phyloP scores from a whole-genome alignment of 2,797 vertebrate genomes.

The Epinephelus coioides region DNA sequence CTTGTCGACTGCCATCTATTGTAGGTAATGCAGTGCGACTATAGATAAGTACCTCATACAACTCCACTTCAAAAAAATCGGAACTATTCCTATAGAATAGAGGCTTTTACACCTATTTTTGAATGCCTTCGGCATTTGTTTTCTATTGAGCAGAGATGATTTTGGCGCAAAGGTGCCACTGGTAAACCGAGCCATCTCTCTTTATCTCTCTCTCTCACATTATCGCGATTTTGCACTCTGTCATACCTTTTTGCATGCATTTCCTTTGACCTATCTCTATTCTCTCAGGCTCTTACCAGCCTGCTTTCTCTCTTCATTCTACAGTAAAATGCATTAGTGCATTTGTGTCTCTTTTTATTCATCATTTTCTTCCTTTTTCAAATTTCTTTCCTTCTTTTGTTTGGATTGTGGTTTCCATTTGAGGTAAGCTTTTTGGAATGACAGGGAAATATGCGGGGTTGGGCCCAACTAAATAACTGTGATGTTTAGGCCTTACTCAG shows the following conservation, averaged over 20 bases:
- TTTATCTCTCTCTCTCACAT: slow-evolving; percentile 39
- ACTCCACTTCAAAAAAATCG: no score
- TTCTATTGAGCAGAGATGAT: slow-evolving; percentile 29
- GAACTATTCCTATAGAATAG: neutral
- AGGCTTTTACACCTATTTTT: slow-evolving; percentile 2
- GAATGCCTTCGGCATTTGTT: slow-evolving; percentile 10
- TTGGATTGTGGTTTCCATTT: slow-evolving; percentile 83
- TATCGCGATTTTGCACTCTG: slow-evolving; percentile 31
- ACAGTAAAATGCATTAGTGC: slow-evolving; percentile 62
- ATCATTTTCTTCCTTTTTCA: slow-evolving; percentile 74
- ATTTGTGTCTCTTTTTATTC: slow-evolving; percentile 78
- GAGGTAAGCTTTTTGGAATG: slow-evolving; percentile 86
- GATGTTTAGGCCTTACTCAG: slow-evolving; percentile 19
- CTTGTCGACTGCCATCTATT: no score
- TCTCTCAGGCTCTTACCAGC: slow-evolving; percentile 46
- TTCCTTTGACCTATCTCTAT: slow-evolving; percentile 60
- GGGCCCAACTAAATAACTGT: slow-evolving; percentile 32
- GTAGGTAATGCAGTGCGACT: no score
- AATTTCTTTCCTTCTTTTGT: slow-evolving; percentile 83
- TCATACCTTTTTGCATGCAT: slow-evolving; percentile 68
- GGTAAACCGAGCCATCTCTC: slow-evolving; percentile 47
- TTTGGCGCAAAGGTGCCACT: slow-evolving; percentile 26
- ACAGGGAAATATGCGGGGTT: slow-evolving; percentile 59
- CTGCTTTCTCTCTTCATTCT: slow-evolving; percentile 57
- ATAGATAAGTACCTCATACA: no score